Evolutionary conservation across 2,797 vertebrate species (phyloP).

Genomic region (Phoeniculus purpureus): DNA sequence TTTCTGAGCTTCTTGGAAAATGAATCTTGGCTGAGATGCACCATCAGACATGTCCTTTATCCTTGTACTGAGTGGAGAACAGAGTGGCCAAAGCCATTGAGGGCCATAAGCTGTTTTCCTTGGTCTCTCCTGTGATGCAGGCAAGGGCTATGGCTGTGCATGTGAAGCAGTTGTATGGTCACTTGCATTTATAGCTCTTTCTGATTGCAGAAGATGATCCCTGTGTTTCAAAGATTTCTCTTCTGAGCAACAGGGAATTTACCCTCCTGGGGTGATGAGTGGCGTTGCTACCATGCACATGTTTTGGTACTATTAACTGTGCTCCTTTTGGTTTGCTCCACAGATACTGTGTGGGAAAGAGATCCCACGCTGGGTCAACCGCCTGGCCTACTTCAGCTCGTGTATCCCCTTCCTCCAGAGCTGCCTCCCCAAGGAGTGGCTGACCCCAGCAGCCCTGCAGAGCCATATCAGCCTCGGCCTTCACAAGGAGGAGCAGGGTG

Average conservation of each 20-base stretch:
- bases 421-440: slow-evolving; percentile 93
- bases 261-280: not conserved
- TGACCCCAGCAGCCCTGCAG: slow-evolving; percentile 92
- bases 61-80: not conserved
- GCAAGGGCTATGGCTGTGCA: not conserved
- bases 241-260: not conserved
- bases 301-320: not conserved
- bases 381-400: slow-evolving; percentile 94
- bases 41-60: not conserved
- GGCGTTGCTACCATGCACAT: not conserved
- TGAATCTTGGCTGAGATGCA: not conserved
- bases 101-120: not conserved
- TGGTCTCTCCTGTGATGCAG: not conserved
- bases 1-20: not conserved
- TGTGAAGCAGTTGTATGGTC: fast-evolving
- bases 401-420: slow-evolving; percentile 96
- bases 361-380: slow-evolving; percentile 94
- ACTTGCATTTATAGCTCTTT: not conserved
- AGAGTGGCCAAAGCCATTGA: not conserved
- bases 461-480: slow-evolving; percentile 93
- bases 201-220: not conserved
- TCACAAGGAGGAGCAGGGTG: slow-evolving; percentile 86
- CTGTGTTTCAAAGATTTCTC: not conserved
- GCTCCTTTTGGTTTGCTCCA: not conserved
- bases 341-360: slow-evolving; percentile 92